Percentiles rank a stretch among this genome's conserved stretches.
phyloP scores from a whole-genome alignment of 2,888 invertebrate species.

The Heliconius sara region DNA sequence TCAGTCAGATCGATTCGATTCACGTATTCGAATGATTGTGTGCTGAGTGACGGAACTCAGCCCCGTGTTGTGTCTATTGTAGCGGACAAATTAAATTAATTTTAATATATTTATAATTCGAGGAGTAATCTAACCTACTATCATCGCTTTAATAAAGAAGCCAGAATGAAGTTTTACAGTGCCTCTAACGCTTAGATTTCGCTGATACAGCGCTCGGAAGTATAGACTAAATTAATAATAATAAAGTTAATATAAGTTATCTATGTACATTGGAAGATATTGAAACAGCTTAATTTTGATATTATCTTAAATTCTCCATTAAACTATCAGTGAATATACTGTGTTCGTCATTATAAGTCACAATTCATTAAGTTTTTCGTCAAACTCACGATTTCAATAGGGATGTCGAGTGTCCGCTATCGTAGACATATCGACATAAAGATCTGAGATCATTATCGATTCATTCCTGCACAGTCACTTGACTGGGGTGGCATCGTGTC shows the following conservation, averaged over 20 bases:
- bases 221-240: background rate
- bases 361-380: slow-evolving; percentile 82
- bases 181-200: background rate
- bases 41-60: background rate
- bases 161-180: background rate
- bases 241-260: background rate
- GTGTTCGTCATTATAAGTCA: slow-evolving; percentile 80
- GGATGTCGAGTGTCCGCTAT: slow-evolving; percentile 79
- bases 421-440: slow-evolving; percentile 75
- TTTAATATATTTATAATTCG: no score
- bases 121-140: no score
- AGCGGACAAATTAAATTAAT: background rate
- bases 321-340: slow-evolving; percentile 62
- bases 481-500: slow-evolving; percentile 81
- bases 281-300: slow-evolving; percentile 26
- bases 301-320: slow-evolving; percentile 50
- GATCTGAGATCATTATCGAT: slow-evolving; percentile 79
- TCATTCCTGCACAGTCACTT: slow-evolving; percentile 81
- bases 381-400: slow-evolving; percentile 79
- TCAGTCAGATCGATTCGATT: no score
- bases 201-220: no score
- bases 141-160: no score
- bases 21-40: background rate
- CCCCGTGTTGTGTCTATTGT: no score
- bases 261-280: background rate